These are phyloP conservation scores for Cetonia aurata DNA, from an alignment of 2,888 invertebrate genomes.

Conservation along the genomic window DNA sequence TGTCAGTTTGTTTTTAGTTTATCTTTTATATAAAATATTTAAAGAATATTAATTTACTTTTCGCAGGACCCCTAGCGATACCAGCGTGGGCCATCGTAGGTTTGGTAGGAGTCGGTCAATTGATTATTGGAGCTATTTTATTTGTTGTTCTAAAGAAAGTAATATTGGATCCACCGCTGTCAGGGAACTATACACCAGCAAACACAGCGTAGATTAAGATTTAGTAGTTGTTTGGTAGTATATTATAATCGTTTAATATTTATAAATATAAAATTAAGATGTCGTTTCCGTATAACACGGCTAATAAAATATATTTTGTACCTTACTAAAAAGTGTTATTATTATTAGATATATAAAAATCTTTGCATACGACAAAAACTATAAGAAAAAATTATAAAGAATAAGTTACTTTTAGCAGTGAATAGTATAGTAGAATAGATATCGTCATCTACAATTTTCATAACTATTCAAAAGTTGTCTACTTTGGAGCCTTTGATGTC, in stretches of 20 bases:
- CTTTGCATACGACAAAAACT: neutral
- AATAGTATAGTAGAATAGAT: too few species aligned
- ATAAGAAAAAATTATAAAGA: neutral
- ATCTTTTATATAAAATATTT: neutral
- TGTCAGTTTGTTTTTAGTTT: neutral
- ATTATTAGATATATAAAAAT: neutral
- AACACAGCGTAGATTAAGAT: slow-evolving; percentile 33
- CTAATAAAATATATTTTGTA: neutral
- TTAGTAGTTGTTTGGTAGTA: neutral
- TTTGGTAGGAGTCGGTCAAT: slow-evolving; percentile 41
- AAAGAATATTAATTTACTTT: slow-evolving; percentile 1
- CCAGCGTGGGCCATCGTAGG: slow-evolving; percentile 45
- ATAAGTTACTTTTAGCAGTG: too few species aligned
- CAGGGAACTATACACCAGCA: slow-evolving; percentile 43
- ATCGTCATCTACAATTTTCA: too few species aligned
- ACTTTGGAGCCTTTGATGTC: too few species aligned
- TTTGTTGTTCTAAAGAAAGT: slow-evolving; percentile 41
- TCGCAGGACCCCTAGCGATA: slow-evolving; percentile 41
- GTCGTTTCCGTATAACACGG: neutral
- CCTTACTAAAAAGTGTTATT: too few species aligned
- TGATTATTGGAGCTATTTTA: slow-evolving; percentile 40
- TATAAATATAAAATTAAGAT: neutral
- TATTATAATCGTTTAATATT: slow-evolving; percentile 6
- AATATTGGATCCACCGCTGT: slow-evolving; percentile 42
- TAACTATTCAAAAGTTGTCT: too few species aligned